A percentile compares a stretch with the other conserved stretches of the same genome.
phyloP scores from a whole-genome alignment of 2,888 invertebrate species.

The Clusia tigrina region DNA sequence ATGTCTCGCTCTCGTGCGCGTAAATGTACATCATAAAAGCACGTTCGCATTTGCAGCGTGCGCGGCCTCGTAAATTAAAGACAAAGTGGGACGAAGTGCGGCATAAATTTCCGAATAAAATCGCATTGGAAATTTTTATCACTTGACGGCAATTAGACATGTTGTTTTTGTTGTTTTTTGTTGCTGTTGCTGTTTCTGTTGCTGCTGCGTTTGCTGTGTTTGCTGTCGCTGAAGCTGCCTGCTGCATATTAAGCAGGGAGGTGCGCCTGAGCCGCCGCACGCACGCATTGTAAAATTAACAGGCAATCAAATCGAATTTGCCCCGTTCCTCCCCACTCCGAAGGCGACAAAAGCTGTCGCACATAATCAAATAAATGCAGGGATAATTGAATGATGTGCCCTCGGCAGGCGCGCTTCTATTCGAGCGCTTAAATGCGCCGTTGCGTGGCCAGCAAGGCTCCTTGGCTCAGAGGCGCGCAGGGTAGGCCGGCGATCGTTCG shows the following conservation, averaged over 20 bases:
- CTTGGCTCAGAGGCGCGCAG: not conserved
- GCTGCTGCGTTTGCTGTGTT: not conserved
- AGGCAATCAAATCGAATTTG: not conserved
- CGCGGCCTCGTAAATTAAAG: constrained; percentile 20
- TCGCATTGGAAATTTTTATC: constrained; percentile 4
- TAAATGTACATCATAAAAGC: not conserved
- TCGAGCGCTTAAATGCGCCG: not conserved
- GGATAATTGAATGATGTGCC: constrained; percentile 2
- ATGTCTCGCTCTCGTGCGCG: too few species aligned
- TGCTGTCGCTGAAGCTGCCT: not conserved
- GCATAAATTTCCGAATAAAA: constrained; percentile 17
- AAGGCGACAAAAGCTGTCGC: not conserved
- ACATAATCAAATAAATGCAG: constrained; percentile 1
- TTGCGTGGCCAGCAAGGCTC: not conserved
- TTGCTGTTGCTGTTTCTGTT: too few species aligned
- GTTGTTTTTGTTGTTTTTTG: too few species aligned
- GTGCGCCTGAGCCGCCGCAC: not conserved
- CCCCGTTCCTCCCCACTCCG: not conserved
- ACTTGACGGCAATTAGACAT: constrained; percentile 18
- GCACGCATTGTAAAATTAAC: constrained; percentile 4
- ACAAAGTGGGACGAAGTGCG: constrained; percentile 18
- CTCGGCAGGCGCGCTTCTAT: not conserved
- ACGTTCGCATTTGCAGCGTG: constrained; percentile 1
- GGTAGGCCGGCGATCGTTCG: not conserved
- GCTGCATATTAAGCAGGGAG: not conserved